A percentile compares a stretch with the other conserved stretches of the same genome.
These are phyloP conservation scores for Cheilosia pagana DNA, from an alignment of 2,888 invertebrate species.

Conservation along the genomic window DNA sequence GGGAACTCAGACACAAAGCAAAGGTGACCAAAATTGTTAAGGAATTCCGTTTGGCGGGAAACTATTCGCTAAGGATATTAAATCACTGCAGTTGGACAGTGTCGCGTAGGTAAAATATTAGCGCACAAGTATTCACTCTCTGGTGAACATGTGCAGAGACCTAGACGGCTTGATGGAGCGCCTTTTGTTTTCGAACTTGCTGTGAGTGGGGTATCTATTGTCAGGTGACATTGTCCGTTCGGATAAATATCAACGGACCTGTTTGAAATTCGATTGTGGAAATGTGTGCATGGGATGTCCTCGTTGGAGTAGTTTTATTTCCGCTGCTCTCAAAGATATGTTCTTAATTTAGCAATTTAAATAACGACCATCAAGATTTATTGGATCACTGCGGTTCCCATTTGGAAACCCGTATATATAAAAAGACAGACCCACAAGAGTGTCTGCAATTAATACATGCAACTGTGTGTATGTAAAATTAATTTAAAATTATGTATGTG, in stretches of 20 bases:
- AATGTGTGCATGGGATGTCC: no score
- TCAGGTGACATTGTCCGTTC: conserved; percentile 9
- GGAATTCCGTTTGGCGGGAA: conserved; percentile 39
- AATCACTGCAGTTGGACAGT: conserved; percentile 60
- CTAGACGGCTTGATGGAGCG: conserved; percentile 29
- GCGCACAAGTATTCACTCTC: conserved; percentile 42
- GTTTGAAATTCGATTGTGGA: neutral
- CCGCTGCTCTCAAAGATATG: no score
- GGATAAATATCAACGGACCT: neutral
- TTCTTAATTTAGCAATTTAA: no score
- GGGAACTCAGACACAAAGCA: conserved; percentile 39
- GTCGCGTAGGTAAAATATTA: conserved; percentile 43
- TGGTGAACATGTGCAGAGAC: conserved; percentile 29
- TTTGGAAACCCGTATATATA: no score
- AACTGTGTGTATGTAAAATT: no score
- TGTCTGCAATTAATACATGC: no score
- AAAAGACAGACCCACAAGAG: no score
- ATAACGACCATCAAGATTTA: no score
- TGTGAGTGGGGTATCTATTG: neutral
- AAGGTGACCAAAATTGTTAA: conserved; percentile 19
- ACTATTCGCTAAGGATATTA: conserved; percentile 54
- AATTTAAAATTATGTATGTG: no score
- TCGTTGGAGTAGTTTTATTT: no score
- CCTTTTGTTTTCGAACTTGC: conserved; percentile 24
- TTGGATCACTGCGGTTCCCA: no score